These are phyloP conservation scores for Lasioglossum marginatum DNA, from an alignment of 2,888 invertebrate genomes.

Conservation along the genomic window DNA sequence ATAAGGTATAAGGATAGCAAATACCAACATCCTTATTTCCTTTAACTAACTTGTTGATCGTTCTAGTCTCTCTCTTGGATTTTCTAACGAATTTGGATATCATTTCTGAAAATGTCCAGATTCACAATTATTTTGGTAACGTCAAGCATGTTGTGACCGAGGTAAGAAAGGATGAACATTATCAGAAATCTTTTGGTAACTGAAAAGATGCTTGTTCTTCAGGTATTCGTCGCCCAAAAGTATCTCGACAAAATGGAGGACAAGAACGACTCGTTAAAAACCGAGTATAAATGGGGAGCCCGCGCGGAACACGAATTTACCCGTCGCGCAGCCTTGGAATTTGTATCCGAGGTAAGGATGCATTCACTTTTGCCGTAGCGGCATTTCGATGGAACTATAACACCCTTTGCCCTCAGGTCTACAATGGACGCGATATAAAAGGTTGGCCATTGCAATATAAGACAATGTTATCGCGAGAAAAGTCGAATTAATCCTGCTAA, in stretches of 20 bases:
- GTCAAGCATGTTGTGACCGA: conserved; percentile 70
- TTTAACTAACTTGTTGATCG: conserved; percentile 3
- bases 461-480: conserved; percentile 3
- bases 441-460: conserved; percentile 74
- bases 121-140: conserved; percentile 75
- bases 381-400: not conserved
- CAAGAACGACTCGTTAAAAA: conserved; percentile 83
- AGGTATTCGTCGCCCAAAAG: conserved; percentile 83
- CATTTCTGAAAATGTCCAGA: conserved; percentile 82
- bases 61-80: conserved; percentile 85
- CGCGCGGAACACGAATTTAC: conserved; percentile 86
- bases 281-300: conserved; percentile 86
- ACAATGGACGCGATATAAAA: conserved; percentile 63
- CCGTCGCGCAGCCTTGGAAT: conserved; percentile 85
- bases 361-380: not conserved
- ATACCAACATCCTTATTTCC: not conserved
- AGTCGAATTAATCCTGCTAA: not conserved
- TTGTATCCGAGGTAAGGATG: conserved; percentile 85
- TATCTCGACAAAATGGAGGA: conserved; percentile 76
- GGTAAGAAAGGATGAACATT: conserved; percentile 65
- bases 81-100: conserved; percentile 85
- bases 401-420: conserved; percentile 69
- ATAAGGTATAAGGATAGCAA: not conserved
- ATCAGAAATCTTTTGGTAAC: not conserved
- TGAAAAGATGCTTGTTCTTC: conserved; percentile 33